Percentiles rank a stretch among this genome's conserved stretches.
phyloP scores from a whole-genome alignment of 1,140 invertebrate genomes.

The Belonocnema kinseyi region DNA sequence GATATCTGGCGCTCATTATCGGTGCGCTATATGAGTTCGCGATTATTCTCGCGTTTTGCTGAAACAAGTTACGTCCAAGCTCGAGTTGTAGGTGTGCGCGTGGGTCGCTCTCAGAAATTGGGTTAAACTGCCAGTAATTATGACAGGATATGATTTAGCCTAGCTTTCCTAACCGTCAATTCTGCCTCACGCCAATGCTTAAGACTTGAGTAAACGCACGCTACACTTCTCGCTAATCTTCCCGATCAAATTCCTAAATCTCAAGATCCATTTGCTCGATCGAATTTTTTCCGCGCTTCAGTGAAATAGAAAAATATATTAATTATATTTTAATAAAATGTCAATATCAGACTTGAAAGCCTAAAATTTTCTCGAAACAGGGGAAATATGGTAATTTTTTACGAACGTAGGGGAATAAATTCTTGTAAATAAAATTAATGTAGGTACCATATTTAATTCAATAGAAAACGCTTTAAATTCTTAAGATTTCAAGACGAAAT shows the following conservation, averaged over 20 bases:
- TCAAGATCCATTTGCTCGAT: not conserved
- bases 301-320: not conserved
- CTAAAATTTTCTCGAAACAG: too few relatives aligned
- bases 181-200: constrained; percentile 52
- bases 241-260: not conserved
- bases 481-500: too few relatives aligned
- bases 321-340: not conserved
- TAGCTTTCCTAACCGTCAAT: constrained; percentile 58
- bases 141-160: constrained; percentile 64
- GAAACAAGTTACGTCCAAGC: constrained; percentile 8
- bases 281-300: not conserved
- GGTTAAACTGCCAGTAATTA: constrained; percentile 64
- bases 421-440: too few relatives aligned
- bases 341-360: not conserved
- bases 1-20: constrained; percentile 14
- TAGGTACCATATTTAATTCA: too few relatives aligned
- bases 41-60: constrained; percentile 22
- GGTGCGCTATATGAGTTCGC: not conserved
- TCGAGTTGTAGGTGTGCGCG: not conserved
- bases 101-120: constrained; percentile 50
- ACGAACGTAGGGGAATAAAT: too few relatives aligned
- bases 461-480: too few relatives aligned
- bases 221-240: constrained; percentile 31
- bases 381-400: too few relatives aligned
- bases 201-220: constrained; percentile 20